Conservation (phyloP, 2,797 vertebrate genomes). For the Tadarida brasiliensis region DNA sequence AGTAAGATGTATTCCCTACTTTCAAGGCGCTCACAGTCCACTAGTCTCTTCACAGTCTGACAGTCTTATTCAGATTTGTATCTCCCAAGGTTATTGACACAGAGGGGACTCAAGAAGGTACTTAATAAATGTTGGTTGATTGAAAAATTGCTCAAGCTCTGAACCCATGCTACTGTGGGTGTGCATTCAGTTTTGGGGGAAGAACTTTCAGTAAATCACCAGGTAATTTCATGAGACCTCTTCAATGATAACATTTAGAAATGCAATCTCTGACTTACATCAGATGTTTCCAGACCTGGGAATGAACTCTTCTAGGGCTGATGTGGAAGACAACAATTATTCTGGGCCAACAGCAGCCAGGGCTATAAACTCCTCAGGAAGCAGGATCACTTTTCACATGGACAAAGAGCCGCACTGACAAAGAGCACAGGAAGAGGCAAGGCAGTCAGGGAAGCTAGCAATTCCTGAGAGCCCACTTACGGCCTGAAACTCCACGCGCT, state of each 20-base stretch:
- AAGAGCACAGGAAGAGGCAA: neutral
- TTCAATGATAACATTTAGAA: conserved; percentile 35
- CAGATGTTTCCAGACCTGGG: neutral
- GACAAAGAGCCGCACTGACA: neutral
- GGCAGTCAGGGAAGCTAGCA: neutral
- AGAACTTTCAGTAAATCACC: neutral
- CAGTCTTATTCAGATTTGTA: neutral
- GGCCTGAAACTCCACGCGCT: neutral
- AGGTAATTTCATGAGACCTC: neutral
- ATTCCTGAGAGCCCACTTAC: neutral
- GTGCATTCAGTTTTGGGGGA: neutral
- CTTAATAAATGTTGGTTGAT: neutral
- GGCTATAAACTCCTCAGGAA: conserved; percentile 26
- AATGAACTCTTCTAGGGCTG: neutral
- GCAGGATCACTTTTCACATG: neutral
- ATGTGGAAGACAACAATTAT: neutral
- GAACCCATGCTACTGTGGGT: neutral
- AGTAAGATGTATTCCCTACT: neutral
- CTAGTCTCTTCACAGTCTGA: neutral
- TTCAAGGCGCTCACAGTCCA: neutral
- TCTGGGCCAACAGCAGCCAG: neutral
- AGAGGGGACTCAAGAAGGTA: neutral
- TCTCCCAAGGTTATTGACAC: neutral
- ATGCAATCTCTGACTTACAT: neutral
- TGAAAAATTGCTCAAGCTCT: neutral